Conservation (phyloP, 2,888 invertebrate species). For the Chrysolina oricalcia region DNA sequence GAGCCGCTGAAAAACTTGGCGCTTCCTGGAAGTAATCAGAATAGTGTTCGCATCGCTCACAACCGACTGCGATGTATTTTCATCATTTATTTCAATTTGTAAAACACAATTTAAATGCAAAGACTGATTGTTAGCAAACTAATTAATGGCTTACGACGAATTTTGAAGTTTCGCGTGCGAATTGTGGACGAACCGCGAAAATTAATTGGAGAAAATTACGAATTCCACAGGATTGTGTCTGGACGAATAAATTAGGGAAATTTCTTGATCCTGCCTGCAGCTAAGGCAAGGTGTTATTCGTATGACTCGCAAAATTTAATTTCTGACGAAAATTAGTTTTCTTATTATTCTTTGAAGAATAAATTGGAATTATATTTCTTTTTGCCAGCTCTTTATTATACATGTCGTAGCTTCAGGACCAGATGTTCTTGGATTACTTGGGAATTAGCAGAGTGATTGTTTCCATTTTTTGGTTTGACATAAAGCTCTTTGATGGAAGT, state of each 20-base stretch:
- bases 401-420: not conserved
- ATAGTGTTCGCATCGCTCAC: constrained; percentile 22
- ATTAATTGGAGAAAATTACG: constrained; percentile 57
- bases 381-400: not conserved
- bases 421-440: not conserved
- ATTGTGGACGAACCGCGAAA: constrained; percentile 44
- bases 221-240: constrained; percentile 49
- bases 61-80: constrained; percentile 28
- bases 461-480: not conserved
- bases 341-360: constrained; percentile 4
- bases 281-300: constrained; percentile 13
- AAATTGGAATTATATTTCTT: constrained; percentile 7
- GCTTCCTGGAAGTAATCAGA: constrained; percentile 8
- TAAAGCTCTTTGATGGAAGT: not conserved
- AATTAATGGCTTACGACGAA: constrained; percentile 60
- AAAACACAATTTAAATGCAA: constrained; percentile 63
- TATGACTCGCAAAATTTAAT: constrained; percentile 22
- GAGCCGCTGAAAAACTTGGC: not conserved
- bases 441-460: not conserved
- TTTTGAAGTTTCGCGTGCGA: constrained; percentile 49
- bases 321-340: constrained; percentile 15
- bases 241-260: constrained; percentile 47
- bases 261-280: constrained; percentile 39
- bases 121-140: constrained; percentile 61
- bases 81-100: constrained; percentile 53